Conservation (phyloP, 2,888 invertebrate species). For the Saturnia japonica region DNA sequence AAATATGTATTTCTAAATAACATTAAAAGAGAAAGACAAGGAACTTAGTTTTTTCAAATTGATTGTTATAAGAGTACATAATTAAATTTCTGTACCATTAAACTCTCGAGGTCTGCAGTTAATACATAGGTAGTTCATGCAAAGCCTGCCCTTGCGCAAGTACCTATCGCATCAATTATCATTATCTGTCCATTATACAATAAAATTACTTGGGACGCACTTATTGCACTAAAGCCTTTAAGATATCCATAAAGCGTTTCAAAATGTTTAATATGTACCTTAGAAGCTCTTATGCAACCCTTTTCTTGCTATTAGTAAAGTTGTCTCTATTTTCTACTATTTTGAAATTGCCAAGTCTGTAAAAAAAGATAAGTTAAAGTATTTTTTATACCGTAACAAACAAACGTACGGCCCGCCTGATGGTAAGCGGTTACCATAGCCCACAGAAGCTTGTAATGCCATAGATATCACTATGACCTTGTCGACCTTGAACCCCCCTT, state of each 20-base stretch:
- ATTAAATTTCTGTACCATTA: not conserved
- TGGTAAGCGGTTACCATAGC: too few relatives aligned
- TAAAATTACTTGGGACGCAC: constrained; percentile 38
- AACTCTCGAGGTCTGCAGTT: constrained; percentile 21
- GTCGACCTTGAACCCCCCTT: too few relatives aligned
- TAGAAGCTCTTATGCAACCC: not conserved
- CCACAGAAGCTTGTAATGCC: too few relatives aligned
- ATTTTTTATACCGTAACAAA: too few relatives aligned
- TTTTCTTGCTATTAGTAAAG: too few relatives aligned
- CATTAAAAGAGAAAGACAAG: not conserved
- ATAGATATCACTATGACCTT: too few relatives aligned
- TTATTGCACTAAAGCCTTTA: constrained; percentile 4
- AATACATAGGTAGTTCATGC: constrained; percentile 36
- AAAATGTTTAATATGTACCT: not conserved
- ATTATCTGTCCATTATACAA: constrained; percentile 45
- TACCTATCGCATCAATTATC: constrained; percentile 34
- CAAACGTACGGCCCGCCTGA: too few relatives aligned
- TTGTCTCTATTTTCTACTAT: too few relatives aligned
- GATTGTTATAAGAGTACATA: not conserved
- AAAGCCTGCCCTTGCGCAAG: constrained; percentile 37
- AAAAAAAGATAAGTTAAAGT: too few relatives aligned
- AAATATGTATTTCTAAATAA: not conserved
- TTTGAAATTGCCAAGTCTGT: too few relatives aligned
- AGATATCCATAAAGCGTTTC: not conserved
- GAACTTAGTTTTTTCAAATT: not conserved